phyloP scores from a whole-genome alignment of 2,113 vertebrate species.

The Garra rufa region DNA sequence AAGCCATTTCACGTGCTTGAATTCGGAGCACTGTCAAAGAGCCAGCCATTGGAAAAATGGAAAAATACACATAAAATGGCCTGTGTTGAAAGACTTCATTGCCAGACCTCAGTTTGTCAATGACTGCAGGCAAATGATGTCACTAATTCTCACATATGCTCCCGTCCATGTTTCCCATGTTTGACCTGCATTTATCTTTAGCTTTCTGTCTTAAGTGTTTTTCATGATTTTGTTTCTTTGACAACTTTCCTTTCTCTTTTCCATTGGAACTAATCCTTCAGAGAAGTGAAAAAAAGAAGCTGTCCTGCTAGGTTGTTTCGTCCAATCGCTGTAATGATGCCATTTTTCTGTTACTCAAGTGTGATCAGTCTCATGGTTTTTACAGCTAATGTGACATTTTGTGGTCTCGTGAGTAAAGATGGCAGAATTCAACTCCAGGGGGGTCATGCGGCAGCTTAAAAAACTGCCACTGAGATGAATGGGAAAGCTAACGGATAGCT shows the following conservation, averaged over 20 bases:
- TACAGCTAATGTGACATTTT: not conserved
- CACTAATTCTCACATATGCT: slow-evolving; percentile 36
- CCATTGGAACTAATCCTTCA: not conserved
- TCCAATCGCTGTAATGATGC: not conserved
- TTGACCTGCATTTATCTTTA: slow-evolving; percentile 37
- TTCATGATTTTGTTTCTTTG: not conserved
- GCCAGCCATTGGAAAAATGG: slow-evolving; percentile 16
- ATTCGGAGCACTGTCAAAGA: not conserved
- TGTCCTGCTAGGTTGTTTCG: not conserved
- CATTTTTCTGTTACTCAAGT: not conserved
- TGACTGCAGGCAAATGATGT: slow-evolving; percentile 38
- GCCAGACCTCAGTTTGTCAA: slow-evolving; percentile 32
- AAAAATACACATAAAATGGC: slow-evolving; percentile 35
- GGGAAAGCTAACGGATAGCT: not conserved
- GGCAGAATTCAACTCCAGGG: not conserved
- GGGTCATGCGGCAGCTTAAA: not conserved
- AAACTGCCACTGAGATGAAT: not conserved
- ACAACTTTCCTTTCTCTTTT: slow-evolving; percentile 24
- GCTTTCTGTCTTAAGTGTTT: slow-evolving; percentile 10
- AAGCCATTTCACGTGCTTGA: slow-evolving; percentile 33
- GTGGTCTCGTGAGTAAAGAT: not conserved
- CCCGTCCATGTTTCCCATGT: slow-evolving; percentile 8
- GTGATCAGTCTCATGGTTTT: not conserved
- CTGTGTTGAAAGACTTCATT: not conserved
- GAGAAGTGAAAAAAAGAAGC: not conserved